Percentiles rank a stretch among this genome's conserved stretches.
These are phyloP conservation scores for Monarcha castaneiventris DNA, from an alignment of 2,113 vertebrate species.

Conservation along the genomic window DNA sequence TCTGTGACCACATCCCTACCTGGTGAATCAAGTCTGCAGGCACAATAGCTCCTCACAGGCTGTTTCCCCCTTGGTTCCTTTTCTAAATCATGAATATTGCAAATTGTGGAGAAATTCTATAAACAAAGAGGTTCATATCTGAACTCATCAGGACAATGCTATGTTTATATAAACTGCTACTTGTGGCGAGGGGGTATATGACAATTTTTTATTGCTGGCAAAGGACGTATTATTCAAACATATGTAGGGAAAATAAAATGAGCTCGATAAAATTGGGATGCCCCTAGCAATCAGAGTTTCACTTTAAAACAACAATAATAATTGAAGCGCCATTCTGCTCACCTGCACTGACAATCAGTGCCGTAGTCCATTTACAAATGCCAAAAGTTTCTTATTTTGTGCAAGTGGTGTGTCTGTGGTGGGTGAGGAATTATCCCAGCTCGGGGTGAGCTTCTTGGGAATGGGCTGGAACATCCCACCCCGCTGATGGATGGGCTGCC, in stretches of 20 bases:
- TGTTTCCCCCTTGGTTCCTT: neutral
- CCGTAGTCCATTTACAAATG: neutral
- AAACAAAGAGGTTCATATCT: neutral
- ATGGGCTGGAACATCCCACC: neutral
- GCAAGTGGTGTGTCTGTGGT: neutral
- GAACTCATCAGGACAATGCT: slow-evolving; percentile 35
- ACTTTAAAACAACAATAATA: slow-evolving; percentile 18
- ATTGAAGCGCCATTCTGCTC: neutral
- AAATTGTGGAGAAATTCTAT: neutral
- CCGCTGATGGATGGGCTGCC: slow-evolving; percentile 21
- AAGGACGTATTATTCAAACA: slow-evolving; percentile 44
- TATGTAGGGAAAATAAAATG: slow-evolving; percentile 23
- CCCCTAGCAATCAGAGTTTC: slow-evolving; percentile 23
- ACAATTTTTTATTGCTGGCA: slow-evolving; percentile 14
- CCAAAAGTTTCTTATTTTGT: neutral
- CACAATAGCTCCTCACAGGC: neutral
- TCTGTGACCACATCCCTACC: neutral
- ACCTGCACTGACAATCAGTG: neutral
- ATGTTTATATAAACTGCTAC: slow-evolving; percentile 8
- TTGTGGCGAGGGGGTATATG: neutral
- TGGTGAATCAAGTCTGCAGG: neutral
- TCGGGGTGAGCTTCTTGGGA: neutral
- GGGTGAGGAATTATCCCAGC: neutral
- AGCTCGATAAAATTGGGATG: slow-evolving; percentile 4
- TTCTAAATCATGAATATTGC: slow-evolving; percentile 11